Evolutionary conservation across 2,113 vertebrate species (phyloP), one percentile per base, ranked within the genome.

Genomic region (Perognathus longimembris): DNA sequence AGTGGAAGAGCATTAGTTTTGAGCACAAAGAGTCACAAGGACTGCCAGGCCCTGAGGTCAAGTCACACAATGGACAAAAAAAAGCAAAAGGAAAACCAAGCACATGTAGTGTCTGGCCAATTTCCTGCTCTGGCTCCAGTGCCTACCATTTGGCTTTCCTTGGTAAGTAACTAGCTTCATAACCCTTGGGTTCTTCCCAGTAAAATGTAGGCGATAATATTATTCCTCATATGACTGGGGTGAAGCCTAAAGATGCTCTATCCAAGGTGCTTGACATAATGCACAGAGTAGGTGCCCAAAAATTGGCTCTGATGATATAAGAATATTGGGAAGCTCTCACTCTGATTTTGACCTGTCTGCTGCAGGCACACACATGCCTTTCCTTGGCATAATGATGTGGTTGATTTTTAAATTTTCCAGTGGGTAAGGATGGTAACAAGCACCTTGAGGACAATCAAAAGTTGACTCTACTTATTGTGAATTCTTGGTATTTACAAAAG

Each of bases 361-460:
- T 90, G 83, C 66, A 84, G 45, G 24, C 18, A 77, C 42, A 69
- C 14, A 70, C 3, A 42, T 7, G 14, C 12, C 18, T 89, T n/a
- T 86, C 66, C 34, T 84, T 73, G 87, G 76, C 42, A 78, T 32
- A 93, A 75, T 32, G 34, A 77, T 42, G 21, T 83, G 28, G 59
- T 85, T 80, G 26, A 73, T 50, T 84, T 93, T 89, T 85, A 81
- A 91, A 89, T 77, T 92, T 91, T 87, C 89, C 83, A 85, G 76
- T 79, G 54, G 38, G 40, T 38, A 73, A 83, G 50, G 54, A 64
- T 64, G 10, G 18, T 59, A 80, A 69, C 32, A 88, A 77, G 59
- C 11, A 10, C n/a, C 42, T 6, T 61, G 7, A 77, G 45, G 28
- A 64, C 88, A 81, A 69, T 78, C 22, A 88, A 77, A 91, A 93